Percentiles rank a stretch among this genome's conserved stretches.
These are phyloP conservation scores for Enteromius afrohamiltoni DNA, from an alignment of 2,797 vertebrate species.

Conservation along the genomic window DNA sequence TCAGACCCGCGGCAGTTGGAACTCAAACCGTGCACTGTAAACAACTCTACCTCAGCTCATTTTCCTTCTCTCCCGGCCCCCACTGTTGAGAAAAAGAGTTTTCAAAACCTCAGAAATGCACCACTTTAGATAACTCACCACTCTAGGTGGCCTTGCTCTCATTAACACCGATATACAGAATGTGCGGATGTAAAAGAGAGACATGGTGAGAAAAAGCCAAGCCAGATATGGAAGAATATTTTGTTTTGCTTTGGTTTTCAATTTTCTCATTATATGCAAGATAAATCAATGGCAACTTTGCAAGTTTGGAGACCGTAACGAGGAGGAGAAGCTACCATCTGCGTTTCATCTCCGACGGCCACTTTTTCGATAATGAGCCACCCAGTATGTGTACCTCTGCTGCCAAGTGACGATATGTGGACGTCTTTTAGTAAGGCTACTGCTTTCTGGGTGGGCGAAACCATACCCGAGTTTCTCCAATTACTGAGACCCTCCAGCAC, in stretches of 20 bases:
- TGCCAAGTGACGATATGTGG: constrained; percentile 53
- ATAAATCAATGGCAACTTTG: constrained; percentile 45
- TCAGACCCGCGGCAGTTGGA: constrained; percentile 19
- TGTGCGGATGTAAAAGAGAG: not conserved
- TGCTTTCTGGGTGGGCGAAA: constrained; percentile 53
- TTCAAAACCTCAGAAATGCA: constrained; percentile 22
- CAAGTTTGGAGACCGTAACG: constrained; percentile 51
- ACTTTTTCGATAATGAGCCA: constrained; percentile 63
- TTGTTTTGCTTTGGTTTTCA: constrained; percentile 46
- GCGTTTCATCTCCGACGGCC: constrained; percentile 48
- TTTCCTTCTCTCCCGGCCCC: constrained; percentile 16
- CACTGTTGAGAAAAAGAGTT: constrained; percentile 18
- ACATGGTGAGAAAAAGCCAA: constrained; percentile 11
- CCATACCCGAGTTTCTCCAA: constrained; percentile 70
- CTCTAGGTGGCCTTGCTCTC: constrained; percentile 37
- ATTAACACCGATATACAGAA: constrained; percentile 44
- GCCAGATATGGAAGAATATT: constrained; percentile 27
- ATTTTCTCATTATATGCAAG: constrained; percentile 54
- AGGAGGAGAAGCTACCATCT: constrained; percentile 50
- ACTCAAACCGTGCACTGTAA: constrained; percentile 32
- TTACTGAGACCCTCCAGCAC: constrained; percentile 72
- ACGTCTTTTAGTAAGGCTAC: constrained; percentile 61
- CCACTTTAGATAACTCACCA: constrained; percentile 31
- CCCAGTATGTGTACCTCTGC: constrained; percentile 48
- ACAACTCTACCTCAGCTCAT: constrained; percentile 30